A percentile compares a stretch with the other conserved stretches of the same genome.
These are phyloP conservation scores for Engystomops pustulosus DNA, from an alignment of 2,113 vertebrate species.

Conservation along the genomic window DNA sequence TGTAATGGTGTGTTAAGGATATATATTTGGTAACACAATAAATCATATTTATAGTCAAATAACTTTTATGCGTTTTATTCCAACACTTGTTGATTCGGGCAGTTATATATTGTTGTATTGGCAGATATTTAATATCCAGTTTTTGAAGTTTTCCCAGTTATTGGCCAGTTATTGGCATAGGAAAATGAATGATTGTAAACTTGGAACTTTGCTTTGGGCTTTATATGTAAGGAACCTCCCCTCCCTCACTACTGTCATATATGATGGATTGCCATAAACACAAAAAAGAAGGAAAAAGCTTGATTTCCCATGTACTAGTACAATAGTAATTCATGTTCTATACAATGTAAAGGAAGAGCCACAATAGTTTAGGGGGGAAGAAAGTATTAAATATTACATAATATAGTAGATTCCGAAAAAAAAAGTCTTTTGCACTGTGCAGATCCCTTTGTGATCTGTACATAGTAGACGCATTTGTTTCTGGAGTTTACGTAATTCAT, in stretches of 20 bases:
- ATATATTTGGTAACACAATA: too few relatives aligned
- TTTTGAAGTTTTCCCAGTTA: neutral
- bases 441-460: too few relatives aligned
- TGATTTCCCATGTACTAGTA: neutral
- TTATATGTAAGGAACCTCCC: neutral
- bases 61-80: neutral
- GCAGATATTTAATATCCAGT: neutral
- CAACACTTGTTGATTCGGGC: neutral
- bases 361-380: neutral
- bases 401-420: too few relatives aligned
- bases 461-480: too few relatives aligned
- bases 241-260: neutral
- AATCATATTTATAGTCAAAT: neutral
- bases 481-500: too few relatives aligned
- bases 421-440: too few relatives aligned
- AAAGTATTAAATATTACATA: too few relatives aligned
- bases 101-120: neutral
- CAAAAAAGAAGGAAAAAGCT: neutral
- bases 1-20: too few relatives aligned
- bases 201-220: neutral
- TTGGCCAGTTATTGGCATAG: neutral
- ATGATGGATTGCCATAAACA: neutral
- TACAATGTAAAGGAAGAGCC: neutral
- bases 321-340: neutral
- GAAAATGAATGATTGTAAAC: constrained; percentile 8